These are phyloP conservation scores for Cladopsammia gracilis DNA, from an alignment of 64 coral and sea anemone species.

Conservation along the genomic window DNA sequence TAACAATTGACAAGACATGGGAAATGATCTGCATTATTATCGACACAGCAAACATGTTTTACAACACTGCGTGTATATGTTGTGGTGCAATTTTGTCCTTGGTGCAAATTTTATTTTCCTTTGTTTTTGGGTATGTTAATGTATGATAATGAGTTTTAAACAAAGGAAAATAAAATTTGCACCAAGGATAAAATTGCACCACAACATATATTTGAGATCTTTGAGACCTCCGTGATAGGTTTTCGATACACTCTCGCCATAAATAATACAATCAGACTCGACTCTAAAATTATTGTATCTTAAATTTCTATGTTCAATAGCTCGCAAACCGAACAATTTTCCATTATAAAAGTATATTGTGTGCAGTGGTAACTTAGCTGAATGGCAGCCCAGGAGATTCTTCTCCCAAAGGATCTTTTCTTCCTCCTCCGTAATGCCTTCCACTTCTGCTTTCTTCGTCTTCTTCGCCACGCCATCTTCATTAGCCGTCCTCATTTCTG, in stretches of 20 bases:
- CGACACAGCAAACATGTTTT: slow-evolving; percentile 39
- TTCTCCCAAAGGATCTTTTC: slow-evolving; percentile 25
- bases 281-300: background rate
- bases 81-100: too few relatives aligned
- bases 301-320: slow-evolving; percentile 19
- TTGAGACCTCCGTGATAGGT: slow-evolving; percentile 62
- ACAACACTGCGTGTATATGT: slow-evolving; percentile 5
- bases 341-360: slow-evolving; percentile 65
- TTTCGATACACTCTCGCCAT: slow-evolving; percentile 23
- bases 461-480: too few relatives aligned
- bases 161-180: too few relatives aligned
- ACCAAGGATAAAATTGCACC: too few relatives aligned
- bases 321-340: background rate
- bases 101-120: too few relatives aligned
- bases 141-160: too few relatives aligned
- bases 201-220: slow-evolving; percentile 64
- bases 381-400: slow-evolving; percentile 49
- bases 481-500: too few relatives aligned
- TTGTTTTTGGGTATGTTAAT: too few relatives aligned
- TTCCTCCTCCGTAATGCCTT: too few relatives aligned
- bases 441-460: too few relatives aligned
- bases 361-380: background rate
- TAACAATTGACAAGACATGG: slow-evolving; percentile 49
- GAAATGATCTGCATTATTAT: slow-evolving; percentile 1
- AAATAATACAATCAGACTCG: background rate